Evolutionary conservation across 2,797 vertebrate genomes (phyloP).

Genomic region (Cirrhinus mrigala): DNA sequence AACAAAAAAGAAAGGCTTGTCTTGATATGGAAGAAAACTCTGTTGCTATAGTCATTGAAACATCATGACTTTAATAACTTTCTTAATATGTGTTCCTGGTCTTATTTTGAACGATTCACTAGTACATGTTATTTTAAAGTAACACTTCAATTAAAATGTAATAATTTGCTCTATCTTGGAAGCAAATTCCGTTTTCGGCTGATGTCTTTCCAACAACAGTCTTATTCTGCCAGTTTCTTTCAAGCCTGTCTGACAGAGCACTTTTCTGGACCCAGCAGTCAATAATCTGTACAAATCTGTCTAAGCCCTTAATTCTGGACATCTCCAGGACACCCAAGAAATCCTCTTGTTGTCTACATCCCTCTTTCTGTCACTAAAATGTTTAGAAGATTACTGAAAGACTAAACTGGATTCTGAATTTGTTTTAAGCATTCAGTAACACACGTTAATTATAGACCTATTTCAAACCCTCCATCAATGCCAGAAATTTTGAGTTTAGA

Average conservation of each 20-base stretch:
- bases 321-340: background rate
- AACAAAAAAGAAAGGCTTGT: too few relatives aligned
- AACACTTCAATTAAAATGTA: too few relatives aligned
- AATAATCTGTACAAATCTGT: background rate
- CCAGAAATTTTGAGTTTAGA: background rate
- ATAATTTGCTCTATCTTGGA: too few relatives aligned
- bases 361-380: background rate
- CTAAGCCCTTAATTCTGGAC: background rate
- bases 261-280: background rate
- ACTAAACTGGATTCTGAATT: background rate
- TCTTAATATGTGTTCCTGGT: too few relatives aligned
- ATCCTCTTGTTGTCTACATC: background rate
- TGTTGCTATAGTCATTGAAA: too few relatives aligned
- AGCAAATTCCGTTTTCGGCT: too few relatives aligned
- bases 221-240: background rate
- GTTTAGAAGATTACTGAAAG: background rate
- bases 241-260: background rate
- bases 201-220: too few relatives aligned
- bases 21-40: too few relatives aligned
- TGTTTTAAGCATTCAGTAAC: background rate
- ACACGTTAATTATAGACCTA: background rate
- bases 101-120: too few relatives aligned
- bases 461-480: background rate
- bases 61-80: too few relatives aligned
- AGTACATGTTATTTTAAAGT: too few relatives aligned